Percentiles rank a stretch among this genome's conserved stretches.
These are phyloP conservation scores for Nipponia nippon DNA, from an alignment of 2,113 vertebrate species.

Conservation along the genomic window DNA sequence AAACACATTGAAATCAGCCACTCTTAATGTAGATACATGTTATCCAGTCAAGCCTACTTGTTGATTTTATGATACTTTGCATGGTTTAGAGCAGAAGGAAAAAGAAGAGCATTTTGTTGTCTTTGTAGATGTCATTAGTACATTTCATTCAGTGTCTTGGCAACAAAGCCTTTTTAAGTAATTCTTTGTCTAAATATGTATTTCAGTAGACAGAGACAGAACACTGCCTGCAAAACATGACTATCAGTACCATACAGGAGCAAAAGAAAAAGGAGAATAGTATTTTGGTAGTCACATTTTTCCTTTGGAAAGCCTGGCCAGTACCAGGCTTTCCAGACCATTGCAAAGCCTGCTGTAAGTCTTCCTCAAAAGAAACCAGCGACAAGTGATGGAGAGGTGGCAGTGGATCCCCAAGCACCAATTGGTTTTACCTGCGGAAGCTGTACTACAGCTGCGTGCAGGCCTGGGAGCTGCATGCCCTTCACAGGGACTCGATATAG, in stretches of 20 bases:
- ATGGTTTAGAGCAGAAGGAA: slow-evolving; percentile 16
- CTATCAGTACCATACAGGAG: background rate
- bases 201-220: background rate
- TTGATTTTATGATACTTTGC: background rate
- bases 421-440: background rate
- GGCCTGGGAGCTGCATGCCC: background rate
- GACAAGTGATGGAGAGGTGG: background rate
- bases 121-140: background rate
- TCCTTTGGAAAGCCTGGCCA: background rate
- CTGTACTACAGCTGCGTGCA: background rate
- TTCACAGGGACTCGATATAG: accelerated
- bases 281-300: background rate
- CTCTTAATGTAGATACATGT: background rate
- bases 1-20: background rate
- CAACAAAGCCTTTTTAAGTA: background rate
- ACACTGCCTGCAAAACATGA: background rate
- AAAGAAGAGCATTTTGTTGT: background rate
- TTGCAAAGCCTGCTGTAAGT: background rate
- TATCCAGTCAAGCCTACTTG: background rate
- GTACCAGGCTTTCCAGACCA: background rate
- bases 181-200: background rate
- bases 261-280: background rate
- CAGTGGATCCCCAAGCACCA: background rate
- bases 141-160: background rate
- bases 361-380: background rate